Evolutionary conservation across 64 coral and sea anemone species (phyloP), one percentile per base, ranked within the genome.

Genomic region (Actinia tenebrosa): DNA sequence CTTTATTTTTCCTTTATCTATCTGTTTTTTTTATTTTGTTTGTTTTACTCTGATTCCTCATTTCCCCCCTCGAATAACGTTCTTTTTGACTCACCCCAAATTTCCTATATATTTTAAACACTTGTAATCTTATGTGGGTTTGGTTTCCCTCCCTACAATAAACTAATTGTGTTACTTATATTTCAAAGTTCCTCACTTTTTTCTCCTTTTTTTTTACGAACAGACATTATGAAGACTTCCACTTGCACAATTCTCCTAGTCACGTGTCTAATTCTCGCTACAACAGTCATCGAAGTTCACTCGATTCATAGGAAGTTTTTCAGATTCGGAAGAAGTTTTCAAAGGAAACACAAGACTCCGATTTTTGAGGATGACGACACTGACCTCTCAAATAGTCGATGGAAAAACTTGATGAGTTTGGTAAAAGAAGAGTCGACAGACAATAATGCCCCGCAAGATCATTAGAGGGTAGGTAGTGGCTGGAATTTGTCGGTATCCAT

Each of bases 251-350:
- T 75, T 75, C 69, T 75, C 3, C 26, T 75, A 26, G 69, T 75
- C 69, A 75, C 69, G n/a, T 75, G 69, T 75, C 69, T 75, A 75
- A 26, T 75, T 42, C 27, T 75, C 69, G 69, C 25, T 14, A 75
- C 69, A 42, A 30, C 69, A 30, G 69, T 75, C 69, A 25, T 75
- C 26, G 25, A 75, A 42, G 69, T 75, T 10, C 69, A 75, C 69
- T 75, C 69, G n/a, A 75, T 75, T 25, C n/a, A 75, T 75, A 75
- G 69, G 69, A 75, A 75, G 69, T 75, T 75, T 75, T 75, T 75
- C 69, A 75, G 69, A 75, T 75, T 75, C 20, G 69, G 69, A 10
- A 75, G 69, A 75, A 75, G 69, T 75, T 75, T 75, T 75, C 69
- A 75, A 75, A 75, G 13, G 69, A 75, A 75, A 42, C 26, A 75